Evolutionary conservation across 2,113 vertebrate genomes (phyloP), one percentile per base, ranked within the genome.

Genomic region (Microtus pennsylvanicus): DNA sequence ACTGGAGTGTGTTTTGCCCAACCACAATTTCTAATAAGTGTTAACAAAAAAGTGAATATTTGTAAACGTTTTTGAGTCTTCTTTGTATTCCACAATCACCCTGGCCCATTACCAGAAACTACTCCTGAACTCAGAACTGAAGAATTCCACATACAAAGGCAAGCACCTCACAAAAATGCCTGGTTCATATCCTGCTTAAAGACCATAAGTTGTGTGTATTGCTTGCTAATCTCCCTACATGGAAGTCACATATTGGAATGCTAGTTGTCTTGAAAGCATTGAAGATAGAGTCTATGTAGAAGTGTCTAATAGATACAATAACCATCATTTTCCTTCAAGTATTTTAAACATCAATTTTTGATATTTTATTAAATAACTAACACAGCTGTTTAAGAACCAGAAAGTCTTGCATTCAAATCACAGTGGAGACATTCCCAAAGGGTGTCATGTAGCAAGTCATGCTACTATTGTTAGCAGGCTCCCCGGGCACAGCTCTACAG

Each of bases 61-160:
- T 78, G 82, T 96, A 94, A 95, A 26, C 69, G 87, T 97, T 85
- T 87, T 86, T 97, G 92, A 97, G 89, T 77, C 88, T 97, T 87
- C 83, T 28, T 94, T 65, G 85, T 97, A 65, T 61, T 70, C 87
- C 90, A 72, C 96, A 97, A 97, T 97, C 93, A 89, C 38, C 94
- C 2, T 88, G 58, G 97, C 87, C 82, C 45, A 70, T 38, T 82
- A 38, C 45, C 35, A 96, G 8, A 96, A 94, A 93, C 24, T 85
- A 67, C 47, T 96, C 90, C 70, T 97, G 92, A 98, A 97, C 28
- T 89, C 61, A 86, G 77, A 91, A 58, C 77, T 74, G n/a, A 74
- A 83, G 96, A 97, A 98, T 98, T 97, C 87, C 90, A 91, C 97
- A 95, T 50, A 95, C 90, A 85, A 95, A 97, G 95, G 30, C 50